Evolutionary conservation across 2,888 invertebrate genomes (phyloP), one percentile per base, ranked within the genome.

Genomic region (Hemistola chrysoprasaria): DNA sequence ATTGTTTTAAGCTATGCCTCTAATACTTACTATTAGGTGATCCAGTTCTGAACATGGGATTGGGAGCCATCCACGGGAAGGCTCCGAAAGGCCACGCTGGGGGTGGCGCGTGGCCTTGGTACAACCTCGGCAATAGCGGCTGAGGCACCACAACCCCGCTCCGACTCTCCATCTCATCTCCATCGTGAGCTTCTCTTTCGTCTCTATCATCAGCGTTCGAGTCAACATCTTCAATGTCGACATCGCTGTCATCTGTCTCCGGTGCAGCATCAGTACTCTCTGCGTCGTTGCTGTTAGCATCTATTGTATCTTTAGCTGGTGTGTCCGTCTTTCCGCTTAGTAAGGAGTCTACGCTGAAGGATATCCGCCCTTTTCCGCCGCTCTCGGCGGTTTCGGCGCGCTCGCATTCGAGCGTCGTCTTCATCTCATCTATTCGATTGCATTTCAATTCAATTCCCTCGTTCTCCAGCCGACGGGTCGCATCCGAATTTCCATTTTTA

Each of bases 321-420:
- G 75, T 62, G 26, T 78, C 75, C 9, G 62, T 71, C 53, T 82
- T 68, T 55, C 84, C 71, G 11, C 85, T 81, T 22, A 94, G 71
- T 10, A 94, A 67, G 0, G 93, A 90, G 75, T 94, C 94, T 30
- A 94, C 93, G 79, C 93, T 94, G 75, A 94, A 94, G 47, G 93
- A 93, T 66, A 94, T 93, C 59, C 93, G 92, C 56, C 92, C 90
- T 68, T 91, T 92, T 50, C 90, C 80, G 62, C 90, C 81, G 63
- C 71, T 79, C 32, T 86, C 86, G 58, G 85, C 84, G 80, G 84
- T 72, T 50, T 88, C 88, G 56, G 82, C 74, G 64, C 86, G 82
- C 72, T 88, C 87, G 75, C 84, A 84, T 74, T 87, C 87, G 66
- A 88, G 80, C 81, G 87, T 73, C 56, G 88, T 87, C 86, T 87